Evolutionary conservation across 2,888 invertebrate genomes (phyloP).

Genomic region (Agrenia bidenticulata): DNA sequence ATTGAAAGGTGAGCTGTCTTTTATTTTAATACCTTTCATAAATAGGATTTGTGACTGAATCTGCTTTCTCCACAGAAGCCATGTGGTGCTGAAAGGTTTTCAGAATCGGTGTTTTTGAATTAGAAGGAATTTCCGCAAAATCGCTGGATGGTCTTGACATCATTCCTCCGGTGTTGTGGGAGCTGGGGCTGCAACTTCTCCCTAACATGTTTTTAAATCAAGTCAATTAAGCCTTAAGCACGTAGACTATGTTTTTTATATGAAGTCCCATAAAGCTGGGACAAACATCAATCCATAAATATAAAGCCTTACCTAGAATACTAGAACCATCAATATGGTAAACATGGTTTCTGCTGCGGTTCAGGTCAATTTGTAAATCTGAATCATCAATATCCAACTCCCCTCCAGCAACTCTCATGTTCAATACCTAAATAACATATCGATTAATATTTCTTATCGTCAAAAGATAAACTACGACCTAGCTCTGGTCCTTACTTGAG

Average conservation of each 20-base stretch:
- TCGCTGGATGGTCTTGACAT: constrained; percentile 42
- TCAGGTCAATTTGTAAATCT: constrained; percentile 81
- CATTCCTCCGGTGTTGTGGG: constrained; percentile 33
- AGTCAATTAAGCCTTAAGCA: too few species aligned
- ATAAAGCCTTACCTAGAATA: constrained; percentile 9
- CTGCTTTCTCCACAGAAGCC: constrained; percentile 41
- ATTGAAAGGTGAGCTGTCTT: too few species aligned
- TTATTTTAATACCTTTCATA: constrained; percentile 62
- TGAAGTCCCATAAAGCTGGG: too few species aligned
- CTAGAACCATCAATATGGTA: constrained; percentile 47
- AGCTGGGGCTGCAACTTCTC: constrained; percentile 46
- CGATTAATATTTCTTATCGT: background rate
- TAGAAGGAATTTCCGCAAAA: constrained; percentile 37
- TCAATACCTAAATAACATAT: constrained; percentile 65
- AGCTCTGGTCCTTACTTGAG: constrained; percentile 68
- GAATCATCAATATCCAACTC: constrained; percentile 70
- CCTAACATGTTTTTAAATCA: constrained; percentile 19
- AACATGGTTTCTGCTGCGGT: constrained; percentile 56
- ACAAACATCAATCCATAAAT: constrained; percentile 44
- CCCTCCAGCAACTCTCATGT: constrained; percentile 87
- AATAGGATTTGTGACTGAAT: constrained; percentile 61
- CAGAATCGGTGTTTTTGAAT: constrained; percentile 51
- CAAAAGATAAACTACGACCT: too few species aligned
- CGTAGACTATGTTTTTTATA: too few species aligned
- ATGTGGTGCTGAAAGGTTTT: constrained; percentile 51